phyloP scores from a whole-genome alignment of 2,113 vertebrate species.

The Amazona guildingii region DNA sequence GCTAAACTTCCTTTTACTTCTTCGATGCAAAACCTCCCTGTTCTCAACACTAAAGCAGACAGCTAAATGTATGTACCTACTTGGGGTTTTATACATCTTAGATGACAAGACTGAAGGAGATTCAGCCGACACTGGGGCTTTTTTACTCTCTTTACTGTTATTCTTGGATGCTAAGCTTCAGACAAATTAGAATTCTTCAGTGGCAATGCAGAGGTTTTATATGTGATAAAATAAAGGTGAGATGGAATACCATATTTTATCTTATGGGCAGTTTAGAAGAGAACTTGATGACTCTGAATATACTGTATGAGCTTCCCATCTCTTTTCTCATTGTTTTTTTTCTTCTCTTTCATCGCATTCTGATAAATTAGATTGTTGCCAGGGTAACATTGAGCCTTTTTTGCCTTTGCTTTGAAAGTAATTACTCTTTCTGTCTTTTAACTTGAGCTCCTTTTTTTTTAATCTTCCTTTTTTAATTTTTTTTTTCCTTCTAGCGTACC shows the following conservation, averaged over 20 bases:
- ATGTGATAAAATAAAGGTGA: not conserved
- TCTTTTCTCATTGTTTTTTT: not conserved
- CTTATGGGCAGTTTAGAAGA: not conserved
- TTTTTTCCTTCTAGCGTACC: constrained; percentile 79
- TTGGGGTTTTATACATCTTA: not conserved
- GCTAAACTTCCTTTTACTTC: not conserved
- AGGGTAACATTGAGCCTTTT: not conserved
- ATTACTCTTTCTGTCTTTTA: not conserved
- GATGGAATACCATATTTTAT: not conserved
- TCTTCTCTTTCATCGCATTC: not conserved
- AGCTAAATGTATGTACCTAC: not conserved
- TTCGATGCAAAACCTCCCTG: not conserved
- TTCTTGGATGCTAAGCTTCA: not conserved
- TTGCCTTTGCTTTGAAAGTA: not conserved
- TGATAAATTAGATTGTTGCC: not conserved
- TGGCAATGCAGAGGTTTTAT: not conserved
- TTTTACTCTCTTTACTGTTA: not conserved
- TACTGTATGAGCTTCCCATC: not conserved
- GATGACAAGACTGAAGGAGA: not conserved
- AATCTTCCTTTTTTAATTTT: not conserved
- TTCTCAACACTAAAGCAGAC: not conserved
- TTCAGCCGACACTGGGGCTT: not conserved
- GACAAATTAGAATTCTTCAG: not conserved
- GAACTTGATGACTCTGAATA: not conserved
- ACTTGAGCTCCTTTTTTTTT: not conserved